phyloP scores from a whole-genome alignment of 2,113 vertebrate genomes.

The Romanogobio albipinnatus region DNA sequence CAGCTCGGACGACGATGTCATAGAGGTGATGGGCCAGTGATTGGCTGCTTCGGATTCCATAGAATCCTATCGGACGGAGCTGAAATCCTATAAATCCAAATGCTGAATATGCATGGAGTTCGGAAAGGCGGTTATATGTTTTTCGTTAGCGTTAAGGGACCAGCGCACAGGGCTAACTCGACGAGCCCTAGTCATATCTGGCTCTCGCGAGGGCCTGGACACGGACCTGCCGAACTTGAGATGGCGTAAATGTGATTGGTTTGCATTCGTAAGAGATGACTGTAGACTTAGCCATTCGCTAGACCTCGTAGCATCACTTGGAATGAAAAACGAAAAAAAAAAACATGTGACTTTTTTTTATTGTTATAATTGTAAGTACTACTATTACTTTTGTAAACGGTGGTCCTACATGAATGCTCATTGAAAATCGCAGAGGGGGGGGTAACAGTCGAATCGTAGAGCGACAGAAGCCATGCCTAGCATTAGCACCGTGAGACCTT shows the following conservation, averaged over 20 bases:
- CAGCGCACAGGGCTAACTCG: slow-evolving; percentile 50
- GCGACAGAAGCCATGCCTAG: slow-evolving; percentile 33
- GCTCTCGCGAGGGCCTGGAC: background rate
- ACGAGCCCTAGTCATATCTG: slow-evolving; percentile 5
- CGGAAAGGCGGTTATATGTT: slow-evolving; percentile 49
- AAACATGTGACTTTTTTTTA: slow-evolving; percentile 57
- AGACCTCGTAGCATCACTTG: slow-evolving; percentile 73
- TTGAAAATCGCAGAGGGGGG: slow-evolving; percentile 38
- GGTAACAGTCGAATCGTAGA: slow-evolving; percentile 31
- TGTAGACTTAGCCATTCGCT: slow-evolving; percentile 72
- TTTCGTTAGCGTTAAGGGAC: slow-evolving; percentile 41
- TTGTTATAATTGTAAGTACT: slow-evolving; percentile 67
- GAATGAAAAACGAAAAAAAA: slow-evolving; percentile 60
- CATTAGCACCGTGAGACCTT: slow-evolving; percentile 43
- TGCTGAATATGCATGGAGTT: slow-evolving; percentile 63
- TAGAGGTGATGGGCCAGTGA: slow-evolving; percentile 95
- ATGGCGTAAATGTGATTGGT: slow-evolving; percentile 33
- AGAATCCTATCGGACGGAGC: slow-evolving; percentile 45
- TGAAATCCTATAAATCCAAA: slow-evolving; percentile 61
- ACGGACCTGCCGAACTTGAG: background rate
- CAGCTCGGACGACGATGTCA: slow-evolving; percentile 96
- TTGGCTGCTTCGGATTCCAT: slow-evolving; percentile 22
- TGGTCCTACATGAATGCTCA: slow-evolving; percentile 64
- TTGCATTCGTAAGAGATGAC: slow-evolving; percentile 65
- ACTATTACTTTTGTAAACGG: slow-evolving; percentile 73